Conservation (phyloP, 1,140 invertebrate genomes). For the Neuroterus valhalla region DNA sequence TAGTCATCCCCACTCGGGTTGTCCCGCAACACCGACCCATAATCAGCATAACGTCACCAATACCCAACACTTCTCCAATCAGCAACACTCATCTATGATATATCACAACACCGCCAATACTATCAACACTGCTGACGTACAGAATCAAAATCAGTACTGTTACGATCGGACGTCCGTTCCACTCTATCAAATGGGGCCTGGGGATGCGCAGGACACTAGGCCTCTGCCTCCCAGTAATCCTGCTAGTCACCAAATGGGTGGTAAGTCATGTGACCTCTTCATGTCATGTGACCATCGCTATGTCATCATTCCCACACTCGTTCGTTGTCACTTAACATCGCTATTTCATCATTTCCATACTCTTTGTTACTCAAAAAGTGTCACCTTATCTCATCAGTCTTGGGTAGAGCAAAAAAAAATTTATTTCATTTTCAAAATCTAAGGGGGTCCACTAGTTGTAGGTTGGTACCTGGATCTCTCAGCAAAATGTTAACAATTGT, state of each 20-base stretch:
- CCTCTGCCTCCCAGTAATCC: conserved; percentile 71
- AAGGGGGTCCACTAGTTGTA: too few relatives aligned
- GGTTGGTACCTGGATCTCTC: too few relatives aligned
- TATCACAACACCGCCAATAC: conserved; percentile 73
- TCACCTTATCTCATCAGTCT: too few relatives aligned
- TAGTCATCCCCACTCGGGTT: conserved; percentile 75
- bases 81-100: conserved; percentile 75
- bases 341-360: too few relatives aligned
- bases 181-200: conserved; percentile 76
- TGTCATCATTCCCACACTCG: conserved; percentile 50
- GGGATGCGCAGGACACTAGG: conserved; percentile 74
- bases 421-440: too few relatives aligned
- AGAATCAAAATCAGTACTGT: conserved; percentile 77
- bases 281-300: conserved; percentile 72
- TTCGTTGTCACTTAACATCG: conserved; percentile 35
- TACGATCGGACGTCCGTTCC: conserved; percentile 77
- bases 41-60: conserved; percentile 73
- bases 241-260: conserved; percentile 77
- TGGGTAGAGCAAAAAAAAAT: too few relatives aligned
- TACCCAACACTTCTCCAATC: conserved; percentile 72
- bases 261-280: conserved; percentile 77
- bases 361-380: too few relatives aligned
- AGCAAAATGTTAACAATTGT: too few relatives aligned
- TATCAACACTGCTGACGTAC: conserved; percentile 70
- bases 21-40: conserved; percentile 65